Percentiles rank a stretch among this genome's conserved stretches.
phyloP scores from a whole-genome alignment of 2,888 invertebrate genomes.

The Polyploca ridens region DNA sequence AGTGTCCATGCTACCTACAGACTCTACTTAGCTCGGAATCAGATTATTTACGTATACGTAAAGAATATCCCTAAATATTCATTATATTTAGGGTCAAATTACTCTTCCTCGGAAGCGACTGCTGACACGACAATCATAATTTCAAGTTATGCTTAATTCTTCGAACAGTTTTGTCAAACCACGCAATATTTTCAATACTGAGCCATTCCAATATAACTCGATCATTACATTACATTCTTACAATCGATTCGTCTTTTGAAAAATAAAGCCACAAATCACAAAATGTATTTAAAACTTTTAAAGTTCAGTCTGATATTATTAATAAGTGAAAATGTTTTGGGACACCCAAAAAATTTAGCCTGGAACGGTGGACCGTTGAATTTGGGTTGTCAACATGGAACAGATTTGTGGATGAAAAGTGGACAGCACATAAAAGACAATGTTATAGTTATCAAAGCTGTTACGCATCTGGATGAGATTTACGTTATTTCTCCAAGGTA shows the following conservation, averaged over 20 bases:
- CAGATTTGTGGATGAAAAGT: constrained; percentile 76
- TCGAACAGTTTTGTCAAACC: neutral
- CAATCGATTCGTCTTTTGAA: neutral
- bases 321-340: constrained; percentile 20
- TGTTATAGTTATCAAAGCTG: constrained; percentile 84
- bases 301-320: constrained; percentile 23
- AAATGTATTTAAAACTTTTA: constrained; percentile 14
- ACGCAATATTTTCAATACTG: neutral
- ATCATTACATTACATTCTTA: neutral
- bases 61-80: too few species aligned
- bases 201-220: neutral
- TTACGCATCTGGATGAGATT: constrained; percentile 82
- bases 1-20: too few species aligned
- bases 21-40: too few species aligned
- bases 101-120: too few species aligned
- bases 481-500: constrained; percentile 85
- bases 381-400: constrained; percentile 75
- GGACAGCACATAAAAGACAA: constrained; percentile 84
- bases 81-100: too few species aligned
- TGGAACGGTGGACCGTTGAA: constrained; percentile 75
- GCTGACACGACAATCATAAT: neutral
- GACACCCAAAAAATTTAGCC: constrained; percentile 60
- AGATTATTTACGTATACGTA: too few species aligned
- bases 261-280: neutral
- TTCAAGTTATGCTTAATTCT: neutral